Percentiles rank a stretch among this genome's conserved stretches.
Conservation (phyloP, 2,888 invertebrate species). For the Deroplatys truncata region DNA sequence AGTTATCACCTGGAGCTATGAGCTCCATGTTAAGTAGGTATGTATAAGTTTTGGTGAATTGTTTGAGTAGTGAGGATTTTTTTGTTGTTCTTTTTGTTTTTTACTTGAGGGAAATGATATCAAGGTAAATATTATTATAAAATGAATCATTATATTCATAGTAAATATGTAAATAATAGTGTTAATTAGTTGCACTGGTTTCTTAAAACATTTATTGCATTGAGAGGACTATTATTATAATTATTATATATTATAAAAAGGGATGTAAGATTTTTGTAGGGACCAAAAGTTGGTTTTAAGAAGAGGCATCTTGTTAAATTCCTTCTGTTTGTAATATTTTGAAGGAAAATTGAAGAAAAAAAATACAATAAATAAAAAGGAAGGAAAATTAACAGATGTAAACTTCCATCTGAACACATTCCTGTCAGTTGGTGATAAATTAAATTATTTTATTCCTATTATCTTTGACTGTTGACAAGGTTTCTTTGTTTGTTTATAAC, state of each 20-base stretch:
- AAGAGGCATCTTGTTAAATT: slow-evolving; percentile 14
- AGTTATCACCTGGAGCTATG: neutral
- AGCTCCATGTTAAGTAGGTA: neutral
- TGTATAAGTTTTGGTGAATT: neutral
- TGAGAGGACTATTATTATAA: slow-evolving; percentile 3
- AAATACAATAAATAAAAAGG: neutral
- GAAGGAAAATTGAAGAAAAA: neutral
- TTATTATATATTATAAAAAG: neutral
- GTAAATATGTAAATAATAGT: slow-evolving; percentile 18
- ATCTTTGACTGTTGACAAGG: slow-evolving; percentile 6
- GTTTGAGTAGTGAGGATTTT: neutral
- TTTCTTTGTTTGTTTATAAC: slow-evolving; percentile 3
- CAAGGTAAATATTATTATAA: neutral
- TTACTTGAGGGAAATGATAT: neutral
- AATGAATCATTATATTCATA: slow-evolving; percentile 1
- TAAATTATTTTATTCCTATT: slow-evolving; percentile 13
- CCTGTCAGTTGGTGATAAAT: slow-evolving; percentile 2
- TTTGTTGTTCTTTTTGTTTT: neutral
- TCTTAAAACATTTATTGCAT: slow-evolving; percentile 20
- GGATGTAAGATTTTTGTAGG: slow-evolving; percentile 20
- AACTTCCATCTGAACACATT: neutral
- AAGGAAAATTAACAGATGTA: neutral
- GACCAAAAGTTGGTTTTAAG: slow-evolving; percentile 19
- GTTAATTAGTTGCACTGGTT: slow-evolving; percentile 12
- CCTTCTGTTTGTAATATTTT: slow-evolving; percentile 13